Conservation (phyloP, 2,113 vertebrate genomes). For the Arothron firmamentum region DNA sequence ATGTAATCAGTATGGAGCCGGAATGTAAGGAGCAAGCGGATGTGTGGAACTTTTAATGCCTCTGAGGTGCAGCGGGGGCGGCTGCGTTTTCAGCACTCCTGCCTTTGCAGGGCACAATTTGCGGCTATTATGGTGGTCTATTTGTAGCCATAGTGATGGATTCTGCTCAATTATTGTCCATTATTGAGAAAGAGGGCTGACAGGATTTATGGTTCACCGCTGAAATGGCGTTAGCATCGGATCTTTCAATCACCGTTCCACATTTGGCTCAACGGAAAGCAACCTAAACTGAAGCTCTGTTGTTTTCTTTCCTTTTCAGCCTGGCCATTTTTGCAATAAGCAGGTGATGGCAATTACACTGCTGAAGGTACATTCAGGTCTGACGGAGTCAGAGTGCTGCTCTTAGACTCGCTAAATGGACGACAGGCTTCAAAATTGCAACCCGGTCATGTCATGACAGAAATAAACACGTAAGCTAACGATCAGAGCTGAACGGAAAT, state of each 20-base stretch:
- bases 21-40: constrained; percentile 51
- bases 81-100: constrained; percentile 66
- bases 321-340: too few relatives aligned
- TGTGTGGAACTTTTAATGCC: constrained; percentile 57
- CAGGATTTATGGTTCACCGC: constrained; percentile 70
- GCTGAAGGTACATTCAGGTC: too few relatives aligned
- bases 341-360: too few relatives aligned
- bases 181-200: constrained; percentile 84
- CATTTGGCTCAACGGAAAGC: constrained; percentile 42
- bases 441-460: too few relatives aligned
- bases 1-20: constrained; percentile 66
- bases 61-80: constrained; percentile 61
- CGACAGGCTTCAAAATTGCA: too few relatives aligned
- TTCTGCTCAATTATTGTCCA: constrained; percentile 92
- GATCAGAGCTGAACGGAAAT: too few relatives aligned
- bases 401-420: too few relatives aligned
- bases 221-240: constrained; percentile 56
- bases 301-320: background rate
- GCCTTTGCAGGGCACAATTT: constrained; percentile 81
- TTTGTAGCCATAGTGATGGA: constrained; percentile 84
- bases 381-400: too few relatives aligned
- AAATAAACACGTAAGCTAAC: too few relatives aligned
- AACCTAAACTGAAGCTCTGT: constrained; percentile 20
- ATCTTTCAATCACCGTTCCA: constrained; percentile 65
- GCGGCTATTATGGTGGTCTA: constrained; percentile 82